These are phyloP conservation scores for Typhlichthys eigenmanni DNA, from an alignment of 2,797 vertebrate genomes.

Conservation along the genomic window DNA sequence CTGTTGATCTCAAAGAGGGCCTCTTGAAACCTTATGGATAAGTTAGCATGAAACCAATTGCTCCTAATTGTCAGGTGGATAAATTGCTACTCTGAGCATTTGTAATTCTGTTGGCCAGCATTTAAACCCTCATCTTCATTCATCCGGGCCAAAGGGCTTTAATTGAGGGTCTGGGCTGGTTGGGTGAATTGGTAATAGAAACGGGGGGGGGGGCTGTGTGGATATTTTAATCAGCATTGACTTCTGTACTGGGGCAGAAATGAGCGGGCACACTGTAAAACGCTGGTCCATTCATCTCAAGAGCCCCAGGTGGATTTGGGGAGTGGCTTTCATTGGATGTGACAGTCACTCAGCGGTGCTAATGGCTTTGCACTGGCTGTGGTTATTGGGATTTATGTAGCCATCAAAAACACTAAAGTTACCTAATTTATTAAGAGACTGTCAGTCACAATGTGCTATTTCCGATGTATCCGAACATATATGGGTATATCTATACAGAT, in stretches of 20 bases:
- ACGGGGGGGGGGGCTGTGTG: constrained; percentile 53
- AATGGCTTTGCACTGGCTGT: constrained; percentile 43
- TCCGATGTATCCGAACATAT: constrained; percentile 9
- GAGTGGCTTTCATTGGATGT: constrained; percentile 53
- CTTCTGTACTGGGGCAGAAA: constrained; percentile 68
- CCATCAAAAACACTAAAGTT: constrained; percentile 63
- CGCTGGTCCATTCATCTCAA: constrained; percentile 64
- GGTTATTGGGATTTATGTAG: constrained; percentile 63
- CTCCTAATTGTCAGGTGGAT: constrained; percentile 76
- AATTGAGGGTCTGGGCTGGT: constrained; percentile 70
- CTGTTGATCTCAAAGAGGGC: constrained; percentile 61
- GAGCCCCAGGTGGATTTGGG: constrained; percentile 55
- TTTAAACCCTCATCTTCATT: constrained; percentile 63
- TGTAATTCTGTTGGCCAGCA: constrained; percentile 72
- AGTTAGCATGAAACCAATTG: constrained; percentile 79
- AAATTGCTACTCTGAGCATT: constrained; percentile 74
- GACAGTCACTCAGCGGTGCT: constrained; percentile 58
- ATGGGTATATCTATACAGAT: constrained; percentile 16
- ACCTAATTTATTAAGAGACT: constrained; percentile 9
- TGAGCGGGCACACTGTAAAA: constrained; percentile 48
- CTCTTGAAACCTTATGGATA: constrained; percentile 72
- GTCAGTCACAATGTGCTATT: background rate
- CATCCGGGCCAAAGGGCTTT: constrained; percentile 63
- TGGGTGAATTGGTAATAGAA: constrained; percentile 77
- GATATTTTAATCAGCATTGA: constrained; percentile 81